Conservation (phyloP, 2,113 vertebrate species). For the Lethenteron reissneri region DNA sequence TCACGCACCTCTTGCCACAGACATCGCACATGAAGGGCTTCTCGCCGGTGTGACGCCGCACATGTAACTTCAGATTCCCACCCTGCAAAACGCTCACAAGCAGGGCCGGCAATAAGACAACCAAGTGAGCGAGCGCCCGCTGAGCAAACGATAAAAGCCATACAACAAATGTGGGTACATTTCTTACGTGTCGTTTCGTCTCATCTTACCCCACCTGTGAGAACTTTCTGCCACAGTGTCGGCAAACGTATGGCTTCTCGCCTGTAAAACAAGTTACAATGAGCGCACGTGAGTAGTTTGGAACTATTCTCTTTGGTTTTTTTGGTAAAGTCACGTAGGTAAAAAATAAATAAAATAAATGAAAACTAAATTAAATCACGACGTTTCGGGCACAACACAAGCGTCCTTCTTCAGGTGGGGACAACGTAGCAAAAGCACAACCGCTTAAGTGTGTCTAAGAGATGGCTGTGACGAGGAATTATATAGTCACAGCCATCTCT, state of each 20-base stretch:
- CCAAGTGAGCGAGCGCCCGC: no score
- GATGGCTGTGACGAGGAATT: no score
- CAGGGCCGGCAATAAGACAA: background rate
- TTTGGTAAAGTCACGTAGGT: no score
- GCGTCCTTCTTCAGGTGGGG: no score
- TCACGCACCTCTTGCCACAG: constrained; percentile 67
- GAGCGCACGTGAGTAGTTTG: no score
- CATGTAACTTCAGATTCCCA: constrained; percentile 81
- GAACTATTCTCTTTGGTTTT: no score
- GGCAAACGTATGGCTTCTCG: constrained; percentile 96
- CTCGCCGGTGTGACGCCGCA: constrained; percentile 78
- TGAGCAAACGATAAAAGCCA: background rate
- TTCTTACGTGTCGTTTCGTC: background rate
- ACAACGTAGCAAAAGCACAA: no score
- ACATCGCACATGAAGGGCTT: constrained; percentile 95
- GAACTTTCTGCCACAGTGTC: constrained; percentile 83
- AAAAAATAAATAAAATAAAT: no score
- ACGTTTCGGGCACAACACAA: no score
- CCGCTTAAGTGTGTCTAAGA: no score
- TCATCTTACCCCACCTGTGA: constrained; percentile 55
- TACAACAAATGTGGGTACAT: background rate
- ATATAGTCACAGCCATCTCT: no score
- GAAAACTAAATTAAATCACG: no score
- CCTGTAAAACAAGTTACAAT: constrained; percentile 32
- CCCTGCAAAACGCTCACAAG: constrained; percentile 27